Conservation (phyloP, 2,888 invertebrate species). For the Melanostoma mellinum region DNA sequence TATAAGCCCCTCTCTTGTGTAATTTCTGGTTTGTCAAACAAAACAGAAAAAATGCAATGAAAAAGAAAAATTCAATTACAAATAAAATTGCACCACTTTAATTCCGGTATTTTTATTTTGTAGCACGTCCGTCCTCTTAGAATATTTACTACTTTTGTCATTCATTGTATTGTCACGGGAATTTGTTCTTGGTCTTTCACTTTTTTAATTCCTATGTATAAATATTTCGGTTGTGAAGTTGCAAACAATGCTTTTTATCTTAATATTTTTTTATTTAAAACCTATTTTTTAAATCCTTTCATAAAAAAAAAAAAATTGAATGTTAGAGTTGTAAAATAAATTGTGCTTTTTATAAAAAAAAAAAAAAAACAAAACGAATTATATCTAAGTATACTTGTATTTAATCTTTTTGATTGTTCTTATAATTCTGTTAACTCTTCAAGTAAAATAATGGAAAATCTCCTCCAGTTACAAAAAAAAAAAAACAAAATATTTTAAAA, state of each 20-base stretch:
- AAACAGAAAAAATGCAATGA: conserved; percentile 33
- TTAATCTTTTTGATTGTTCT: background rate
- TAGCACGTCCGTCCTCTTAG: conserved; percentile 65
- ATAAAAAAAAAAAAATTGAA: conserved; percentile 18
- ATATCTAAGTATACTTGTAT: conserved; percentile 3
- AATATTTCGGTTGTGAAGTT: conserved; percentile 69
- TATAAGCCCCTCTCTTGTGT: conserved; percentile 48
- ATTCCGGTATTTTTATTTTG: conserved; percentile 43
- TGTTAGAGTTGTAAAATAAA: conserved; percentile 28
- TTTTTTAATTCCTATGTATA: conserved; percentile 43
- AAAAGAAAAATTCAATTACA: conserved; percentile 33
- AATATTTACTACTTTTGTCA: conserved; percentile 27
- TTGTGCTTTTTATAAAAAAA: conserved; percentile 32
- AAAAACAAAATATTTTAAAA: conserved; percentile 18
- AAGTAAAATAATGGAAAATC: background rate
- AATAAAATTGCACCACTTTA: conserved; percentile 36
- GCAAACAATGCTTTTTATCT: conserved; percentile 56
- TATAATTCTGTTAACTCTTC: background rate
- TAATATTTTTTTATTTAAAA: conserved; percentile 28
- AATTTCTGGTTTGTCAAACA: conserved; percentile 59
- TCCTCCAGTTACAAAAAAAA: conserved; percentile 32
- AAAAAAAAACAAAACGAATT: background rate
- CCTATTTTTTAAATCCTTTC: background rate
- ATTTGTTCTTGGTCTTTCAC: conserved; percentile 14
- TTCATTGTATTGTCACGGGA: conserved; percentile 15